phyloP scores from a whole-genome alignment of 2,888 invertebrate genomes.

The Bruchidius siliquastri region DNA sequence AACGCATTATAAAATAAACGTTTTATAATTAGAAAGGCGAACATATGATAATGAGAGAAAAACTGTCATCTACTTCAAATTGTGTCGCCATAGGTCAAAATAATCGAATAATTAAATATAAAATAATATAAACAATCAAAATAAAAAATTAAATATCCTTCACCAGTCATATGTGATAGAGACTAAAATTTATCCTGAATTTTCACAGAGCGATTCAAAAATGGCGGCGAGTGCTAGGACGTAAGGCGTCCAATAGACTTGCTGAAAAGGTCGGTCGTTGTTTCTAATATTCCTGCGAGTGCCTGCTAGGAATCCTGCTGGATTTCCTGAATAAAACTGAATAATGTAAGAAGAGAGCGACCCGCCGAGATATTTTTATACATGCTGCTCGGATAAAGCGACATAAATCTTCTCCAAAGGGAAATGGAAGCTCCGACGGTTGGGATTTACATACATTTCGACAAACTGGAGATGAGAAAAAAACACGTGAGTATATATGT shows the following conservation, averaged over 20 bases:
- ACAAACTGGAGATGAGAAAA: background rate
- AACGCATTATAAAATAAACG: too few relatives aligned
- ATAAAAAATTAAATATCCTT: too few relatives aligned
- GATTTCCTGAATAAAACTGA: background rate
- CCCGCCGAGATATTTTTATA: background rate
- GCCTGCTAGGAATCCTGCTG: background rate
- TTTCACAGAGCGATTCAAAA: background rate
- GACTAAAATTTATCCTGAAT: background rate
- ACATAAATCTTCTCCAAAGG: background rate
- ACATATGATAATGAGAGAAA: too few relatives aligned
- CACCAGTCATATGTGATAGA: too few relatives aligned
- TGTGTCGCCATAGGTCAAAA: too few relatives aligned
- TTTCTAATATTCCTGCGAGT: background rate
- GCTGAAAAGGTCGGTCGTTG: background rate
- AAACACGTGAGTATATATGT: background rate
- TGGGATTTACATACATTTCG: background rate
- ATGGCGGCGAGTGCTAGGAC: background rate
- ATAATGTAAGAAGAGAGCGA: background rate
- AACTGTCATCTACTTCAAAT: too few relatives aligned
- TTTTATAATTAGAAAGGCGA: too few relatives aligned
- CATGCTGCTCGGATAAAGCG: background rate
- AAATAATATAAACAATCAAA: too few relatives aligned
- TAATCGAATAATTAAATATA: too few relatives aligned
- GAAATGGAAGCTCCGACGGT: background rate
- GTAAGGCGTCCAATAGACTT: background rate